Base-by-base conservation (phyloP, 2,797 vertebrate species). In the Girardinus metallicus region DNA sequence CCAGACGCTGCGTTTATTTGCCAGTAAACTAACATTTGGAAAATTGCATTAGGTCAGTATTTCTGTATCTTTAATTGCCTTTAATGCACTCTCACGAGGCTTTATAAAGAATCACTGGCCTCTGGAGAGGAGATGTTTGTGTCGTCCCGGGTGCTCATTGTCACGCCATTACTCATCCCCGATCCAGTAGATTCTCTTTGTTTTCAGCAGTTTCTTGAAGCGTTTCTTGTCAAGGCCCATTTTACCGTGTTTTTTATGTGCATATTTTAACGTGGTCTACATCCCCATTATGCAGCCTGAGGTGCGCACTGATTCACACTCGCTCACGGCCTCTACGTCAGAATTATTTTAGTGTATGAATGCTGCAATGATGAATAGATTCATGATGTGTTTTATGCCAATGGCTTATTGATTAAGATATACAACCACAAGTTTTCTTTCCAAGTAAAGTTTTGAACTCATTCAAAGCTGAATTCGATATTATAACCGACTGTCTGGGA, bases 331-430 rank as follows among this genome's bases (percentile, higher is more conserved):
- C 72, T 88, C 84, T 86, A 84, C 85, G 88, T 84, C 91, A 89
- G 83, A 88, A 91, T 92, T 90, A 89, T 85, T 86, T 86, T 91
- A 91, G 87, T 86, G 84, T 87, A 85, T 82, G 87, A 91, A 90
- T 62, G 85, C 83, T 80, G 78, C 75, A 1, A 60, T 83, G 87
- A 90, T 90, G 87, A 92, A 91, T 92, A 85, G 87, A 90, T 93
- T 87, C 74, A 79, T 89, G 87, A 90, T 87, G 87, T 76, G 75
- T 87, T 77, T 73, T 60, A 66, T 77, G 75, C 88, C 74, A 21
- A 79, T 70, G 83, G 83, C 84, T 89, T 55, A 26, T 73, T 77
- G 76, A 43, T 72, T 76, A 64, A 64, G 74, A 64, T 47, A 15
- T 64, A 15, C 12, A 75, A 34, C 44, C 21, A 76, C 57, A 31